Evolutionary conservation across 53 echinoderm and acorn worm genomes (phyloP), one percentile per base, ranked within the genome.

Genomic region (Astropecten irregularis): DNA sequence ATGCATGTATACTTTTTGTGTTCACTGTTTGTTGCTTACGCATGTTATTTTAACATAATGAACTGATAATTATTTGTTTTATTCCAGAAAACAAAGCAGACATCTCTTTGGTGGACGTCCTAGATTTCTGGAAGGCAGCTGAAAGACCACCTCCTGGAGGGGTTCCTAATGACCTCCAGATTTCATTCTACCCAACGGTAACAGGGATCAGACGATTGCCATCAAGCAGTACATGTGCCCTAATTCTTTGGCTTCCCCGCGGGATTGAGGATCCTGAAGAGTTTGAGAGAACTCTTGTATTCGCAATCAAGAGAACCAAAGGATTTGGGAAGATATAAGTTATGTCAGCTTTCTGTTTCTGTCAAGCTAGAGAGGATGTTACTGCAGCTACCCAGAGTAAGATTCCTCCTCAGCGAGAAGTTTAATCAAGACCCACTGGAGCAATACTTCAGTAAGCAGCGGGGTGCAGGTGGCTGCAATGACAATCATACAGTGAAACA

Each of bases 401-500:
- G 59, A 26, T 84, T 71, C 64, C 18, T 84, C 20, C 31, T 84
- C 0, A 58, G 71, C 0, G 84, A 84, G 22, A 83, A 83, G 56
- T 31, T 84, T 20, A 56, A 38, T 18, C 84, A 84, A n/a, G 84
- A 84, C 18, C 84, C 84, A 0, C 42, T 84, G 15, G 71, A 84
- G 59, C 70, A 84, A 23, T 84, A 84, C 46, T 84, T 84, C 48
- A 69, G 56, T 8, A 84, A 70, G 19, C 84, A 84, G 59, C 56
- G 70, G 18, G 57, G 70, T 22, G 40, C 33, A 3, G 40, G 32
- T 18, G 84, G 84, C 13, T 16, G 56, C 40, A 55, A 40, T 16
- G 39, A 42, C 3, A 69, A 69, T 36, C 68, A 42, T 22, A 44
- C 68, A 7, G 68, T 44, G 20, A 46, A 68, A 9, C 68, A 68